A percentile compares a stretch with the other conserved stretches of the same genome.
phyloP scores from a whole-genome alignment of 2,888 invertebrate species.

The Polietes domitor region DNA sequence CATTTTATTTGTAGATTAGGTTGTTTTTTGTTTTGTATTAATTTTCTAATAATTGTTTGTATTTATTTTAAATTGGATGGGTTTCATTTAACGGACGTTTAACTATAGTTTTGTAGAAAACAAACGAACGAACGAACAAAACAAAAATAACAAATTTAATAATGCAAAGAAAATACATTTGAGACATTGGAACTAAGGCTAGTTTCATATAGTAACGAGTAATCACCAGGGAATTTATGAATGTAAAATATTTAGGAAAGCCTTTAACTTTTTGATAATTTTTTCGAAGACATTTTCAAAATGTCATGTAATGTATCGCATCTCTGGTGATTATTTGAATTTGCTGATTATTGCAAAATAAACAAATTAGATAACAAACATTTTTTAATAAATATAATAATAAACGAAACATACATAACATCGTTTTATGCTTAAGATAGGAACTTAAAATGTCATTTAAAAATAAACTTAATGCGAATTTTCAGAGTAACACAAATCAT shows the following conservation, averaged over 20 bases:
- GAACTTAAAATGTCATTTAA: not conserved
- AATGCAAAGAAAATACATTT: slow-evolving; percentile 37
- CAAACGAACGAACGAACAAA: not conserved
- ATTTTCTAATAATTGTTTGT: slow-evolving; percentile 49
- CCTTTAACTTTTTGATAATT: too few relatives aligned
- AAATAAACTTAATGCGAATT: not conserved
- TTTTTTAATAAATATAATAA: not conserved
- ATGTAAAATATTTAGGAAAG: not conserved
- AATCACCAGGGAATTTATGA: not conserved
- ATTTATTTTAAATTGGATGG: slow-evolving; percentile 72
- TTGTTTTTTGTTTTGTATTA: slow-evolving; percentile 34
- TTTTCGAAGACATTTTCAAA: not conserved
- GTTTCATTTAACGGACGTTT: slow-evolving; percentile 76
- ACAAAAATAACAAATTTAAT: not conserved
- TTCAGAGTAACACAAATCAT: slow-evolving; percentile 3
- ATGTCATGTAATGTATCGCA: not conserved
- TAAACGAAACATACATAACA: not conserved
- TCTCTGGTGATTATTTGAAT: not conserved
- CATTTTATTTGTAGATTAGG: slow-evolving; percentile 42
- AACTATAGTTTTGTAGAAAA: slow-evolving; percentile 53
- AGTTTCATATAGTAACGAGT: not conserved
- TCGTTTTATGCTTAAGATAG: not conserved
- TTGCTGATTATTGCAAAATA: not conserved
- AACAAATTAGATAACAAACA: not conserved
- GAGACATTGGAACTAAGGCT: not conserved